Evolutionary conservation across 2,113 vertebrate genomes (phyloP), one percentile per base, ranked within the genome.

Genomic region (human (Homo sapiens)): DNA sequence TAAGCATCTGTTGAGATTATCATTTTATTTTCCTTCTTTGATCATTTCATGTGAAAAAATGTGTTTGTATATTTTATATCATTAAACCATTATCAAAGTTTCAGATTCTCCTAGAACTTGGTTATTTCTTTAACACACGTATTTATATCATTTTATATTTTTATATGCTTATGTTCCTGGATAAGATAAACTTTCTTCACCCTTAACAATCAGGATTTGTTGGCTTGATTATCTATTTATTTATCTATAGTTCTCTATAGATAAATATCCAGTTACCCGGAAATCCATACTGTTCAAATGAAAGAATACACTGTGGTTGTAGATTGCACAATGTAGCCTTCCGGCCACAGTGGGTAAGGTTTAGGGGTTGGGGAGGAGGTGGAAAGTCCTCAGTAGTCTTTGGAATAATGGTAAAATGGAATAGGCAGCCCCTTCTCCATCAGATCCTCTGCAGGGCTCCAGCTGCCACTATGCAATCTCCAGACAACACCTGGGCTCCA

Each of bases 341-440:
- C 40, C 96, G 96, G 40, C 95, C 90, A 0, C 93, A 93, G 25
- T 61, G 16, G 94, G 96, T 98, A 95, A 96, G 92, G 35, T 73
- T 10, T 55, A n/a, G 73, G 57, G 22, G 12, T 3, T 17, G 20
- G 20, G 30, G 17, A 25, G 5, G 8, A 5, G 3, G n/a, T 23
- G 30, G 48, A 13, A 22, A 1, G 1, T 66, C 64, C 57, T 35
- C 48, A 27, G 10, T 10, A 45, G 45, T 6, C 30, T 20, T 18
- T 66, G 50, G 23, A 45, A 35, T 43, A 45, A n/a, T 20, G 81
- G 8, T 32, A 17, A 93, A 52, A 35, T 1, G 32, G 14, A 16
- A 25, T 8, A 84, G 10, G 38, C 45, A 59, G 52, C 3, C 12
- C 22, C 32, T 91, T 14, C 27, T 75, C 40, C 48, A 11, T 8